phyloP scores from a whole-genome alignment of 1,140 invertebrate species.

The Samia ricini region DNA sequence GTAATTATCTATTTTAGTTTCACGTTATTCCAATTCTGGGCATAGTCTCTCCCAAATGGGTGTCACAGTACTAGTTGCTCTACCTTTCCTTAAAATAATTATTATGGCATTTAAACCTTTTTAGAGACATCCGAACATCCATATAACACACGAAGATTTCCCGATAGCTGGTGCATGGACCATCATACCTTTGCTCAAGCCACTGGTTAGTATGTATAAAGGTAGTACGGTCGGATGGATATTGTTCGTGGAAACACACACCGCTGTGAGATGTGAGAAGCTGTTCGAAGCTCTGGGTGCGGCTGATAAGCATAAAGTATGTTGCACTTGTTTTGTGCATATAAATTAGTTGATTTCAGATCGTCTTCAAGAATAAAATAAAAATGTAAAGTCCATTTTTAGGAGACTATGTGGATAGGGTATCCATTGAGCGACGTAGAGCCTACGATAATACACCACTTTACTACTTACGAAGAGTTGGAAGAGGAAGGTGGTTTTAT shows the following conservation, averaged over 20 bases:
- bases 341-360: background rate
- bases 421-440: slow-evolving; percentile 86
- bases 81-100: too few relatives aligned
- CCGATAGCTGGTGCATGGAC: slow-evolving; percentile 57
- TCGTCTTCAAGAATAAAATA: too few relatives aligned
- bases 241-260: slow-evolving; percentile 59
- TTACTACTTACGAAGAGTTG: slow-evolving; percentile 79
- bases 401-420: slow-evolving; percentile 80
- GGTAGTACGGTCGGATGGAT: slow-evolving; percentile 56
- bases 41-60: too few relatives aligned
- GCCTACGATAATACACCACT: slow-evolving; percentile 94
- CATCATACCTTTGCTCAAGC: slow-evolving; percentile 52
- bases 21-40: too few relatives aligned
- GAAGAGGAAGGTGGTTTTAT: slow-evolving; percentile 80
- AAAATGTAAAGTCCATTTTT: background rate
- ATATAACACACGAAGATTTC: slow-evolving; percentile 61
- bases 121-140: slow-evolving; percentile 46
- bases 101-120: background rate
- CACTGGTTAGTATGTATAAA: slow-evolving; percentile 41
- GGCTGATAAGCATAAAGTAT: slow-evolving; percentile 52
- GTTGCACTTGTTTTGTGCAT: background rate
- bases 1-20: too few relatives aligned
- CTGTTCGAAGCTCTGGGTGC: slow-evolving; percentile 48
- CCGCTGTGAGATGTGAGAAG: slow-evolving; percentile 51
- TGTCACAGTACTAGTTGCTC: too few relatives aligned